phyloP scores from a whole-genome alignment of 2,113 vertebrate species.

The Pseudonaja textilis region DNA sequence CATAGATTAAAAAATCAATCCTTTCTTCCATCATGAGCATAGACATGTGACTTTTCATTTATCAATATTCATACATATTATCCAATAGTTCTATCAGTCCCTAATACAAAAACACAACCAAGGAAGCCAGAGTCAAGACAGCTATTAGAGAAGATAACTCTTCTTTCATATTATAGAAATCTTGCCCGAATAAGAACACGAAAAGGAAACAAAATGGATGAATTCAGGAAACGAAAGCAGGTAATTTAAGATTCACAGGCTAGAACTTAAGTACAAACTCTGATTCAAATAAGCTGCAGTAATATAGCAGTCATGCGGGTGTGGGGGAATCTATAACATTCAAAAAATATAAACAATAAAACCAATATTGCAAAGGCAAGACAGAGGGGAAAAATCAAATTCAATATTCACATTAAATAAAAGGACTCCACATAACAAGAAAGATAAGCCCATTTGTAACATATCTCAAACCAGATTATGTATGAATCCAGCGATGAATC shows the following conservation, averaged over 20 bases:
- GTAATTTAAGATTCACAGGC: not conserved
- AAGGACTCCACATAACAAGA: not conserved
- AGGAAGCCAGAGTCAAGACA: not conserved
- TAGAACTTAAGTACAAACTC: not conserved
- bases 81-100: not conserved
- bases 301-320: not conserved
- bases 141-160: not conserved
- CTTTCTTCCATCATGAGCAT: not conserved
- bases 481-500: not conserved
- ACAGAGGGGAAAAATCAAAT: not conserved
- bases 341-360: not conserved
- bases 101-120: not conserved
- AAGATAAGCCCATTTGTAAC: not conserved
- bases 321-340: not conserved
- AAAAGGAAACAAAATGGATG: not conserved
- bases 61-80: not conserved
- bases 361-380: not conserved
- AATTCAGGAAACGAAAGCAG: not conserved
- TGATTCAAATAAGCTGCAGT: not conserved
- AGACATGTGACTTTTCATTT: not conserved
- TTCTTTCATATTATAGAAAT: not conserved
- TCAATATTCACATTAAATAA: not conserved
- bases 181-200: not conserved
- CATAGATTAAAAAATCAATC: constrained; percentile 7
- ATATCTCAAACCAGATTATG: not conserved